Percentiles rank a stretch among this genome's conserved stretches.
These are phyloP conservation scores for Priapulus caudatus DNA, from an alignment of 2,888 invertebrate species.

Conservation along the genomic window DNA sequence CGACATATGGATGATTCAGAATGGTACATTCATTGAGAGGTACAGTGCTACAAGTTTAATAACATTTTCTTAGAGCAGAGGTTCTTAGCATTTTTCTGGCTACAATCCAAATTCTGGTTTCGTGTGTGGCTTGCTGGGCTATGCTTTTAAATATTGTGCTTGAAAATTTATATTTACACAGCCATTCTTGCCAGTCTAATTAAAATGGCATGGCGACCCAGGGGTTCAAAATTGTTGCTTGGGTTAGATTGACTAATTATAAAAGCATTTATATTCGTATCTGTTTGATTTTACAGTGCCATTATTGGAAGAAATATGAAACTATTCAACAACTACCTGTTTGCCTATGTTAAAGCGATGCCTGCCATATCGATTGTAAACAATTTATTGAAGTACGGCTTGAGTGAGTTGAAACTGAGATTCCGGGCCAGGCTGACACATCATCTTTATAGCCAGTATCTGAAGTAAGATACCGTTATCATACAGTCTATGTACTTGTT, in stretches of 20 bases:
- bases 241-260: no score
- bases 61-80: not conserved
- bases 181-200: no score
- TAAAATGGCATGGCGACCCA: no score
- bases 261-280: no score
- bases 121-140: no score
- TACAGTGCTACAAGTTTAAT: conserved; percentile 17
- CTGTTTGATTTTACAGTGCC: conserved; percentile 65
- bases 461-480: conserved; percentile 56
- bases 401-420: conserved; percentile 80
- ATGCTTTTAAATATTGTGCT: no score
- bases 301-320: conserved; percentile 75
- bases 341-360: conserved; percentile 68
- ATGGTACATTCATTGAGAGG: conserved; percentile 85
- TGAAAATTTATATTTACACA: no score
- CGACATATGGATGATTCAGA: conserved; percentile 94
- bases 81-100: no score
- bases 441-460: conserved; percentile 76
- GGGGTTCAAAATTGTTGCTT: no score
- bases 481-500: no score
- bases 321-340: conserved; percentile 59
- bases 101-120: no score
- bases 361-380: conserved; percentile 86
- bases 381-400: conserved; percentile 82
- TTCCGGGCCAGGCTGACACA: conserved; percentile 77